Evolutionary conservation across 2,797 vertebrate species (phyloP), one percentile per base, ranked within the genome.

Genomic region (Malurus leucopterus): DNA sequence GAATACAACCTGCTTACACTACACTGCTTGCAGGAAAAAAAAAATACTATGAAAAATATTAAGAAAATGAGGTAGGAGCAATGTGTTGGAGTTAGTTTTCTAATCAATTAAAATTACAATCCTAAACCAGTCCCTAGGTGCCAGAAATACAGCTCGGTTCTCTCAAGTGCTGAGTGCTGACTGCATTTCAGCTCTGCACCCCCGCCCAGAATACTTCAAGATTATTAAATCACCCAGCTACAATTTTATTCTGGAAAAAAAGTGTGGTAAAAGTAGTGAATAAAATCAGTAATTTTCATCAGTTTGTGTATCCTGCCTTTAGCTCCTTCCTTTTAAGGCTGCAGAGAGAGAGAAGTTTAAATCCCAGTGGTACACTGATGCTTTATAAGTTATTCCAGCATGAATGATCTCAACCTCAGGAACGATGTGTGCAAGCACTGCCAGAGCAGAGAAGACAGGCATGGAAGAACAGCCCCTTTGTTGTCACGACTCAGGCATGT

Each of bases 291-390:
- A 79, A 68, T 86, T 86, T 93, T 92, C 87, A 93, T 73, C 89
- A 55, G 64, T 84, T 70, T 92, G 73, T 91, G 68, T 86, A 90
- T 68, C 75, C 88, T 91, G 80, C 67, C 75, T 86, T 86, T 62
- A 75, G 62, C 50, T 85, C 86, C 92, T 94, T 94, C 88, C 91
- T 93, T 93, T 91, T 91, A 93, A 93, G 86, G 81, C 44, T 74
- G 41, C n/a, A 75, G 62, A 90, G 50, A 49, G 74, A 63, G 51
- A 74, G 32, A 80, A 90, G 41, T 80, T 85, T 55, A 85, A 91
- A 87, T 94, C 89, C 89, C 88, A 54, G 2, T 1, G 49, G 89
- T 54, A 50, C 44, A 2, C 16, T 24, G 58, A 91, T 64, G 85
- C 46, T 89, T 86, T 92, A 2, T 61, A 83, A 92, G 22, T 93